Evolutionary conservation across 2,888 invertebrate species (phyloP), one percentile per base, ranked within the genome.

Genomic region (Leucophenga montana): DNA sequence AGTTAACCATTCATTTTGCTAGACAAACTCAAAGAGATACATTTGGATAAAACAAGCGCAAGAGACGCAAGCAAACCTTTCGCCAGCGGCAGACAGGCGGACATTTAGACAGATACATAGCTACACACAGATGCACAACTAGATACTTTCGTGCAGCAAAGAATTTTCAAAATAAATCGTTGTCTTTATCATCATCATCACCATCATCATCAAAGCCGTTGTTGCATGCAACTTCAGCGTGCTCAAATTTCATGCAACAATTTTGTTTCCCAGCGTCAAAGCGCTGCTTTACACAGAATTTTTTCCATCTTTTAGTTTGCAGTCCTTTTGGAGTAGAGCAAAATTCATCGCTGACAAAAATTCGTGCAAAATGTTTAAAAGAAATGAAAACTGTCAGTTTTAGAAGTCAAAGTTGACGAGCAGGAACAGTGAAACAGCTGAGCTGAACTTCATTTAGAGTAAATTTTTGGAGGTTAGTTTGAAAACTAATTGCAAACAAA

Each of bases 1-100:
- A 85, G 80, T 76, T 75, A 78, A 77, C 79, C 79, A 85, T 82
- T 78, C 77, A 77, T 80, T 82, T 75, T 46, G 71, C 48, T 27
- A 53, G 67, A 69, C 50, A 11, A 48, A 59, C 54, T 65, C 20
- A 14, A n/a, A 16, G 39, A 16, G 20, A 50, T 31, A 73, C 71
- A 72, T 68, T 66, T 69, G 68, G 53, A 70, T 18, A 44, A 65
- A 46, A 71, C 8, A 39, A 14, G 31, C 4, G 18, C 8, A 16
- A 31, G 11, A 11, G 50, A 62, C 59, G 33, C 8, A 61, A 61
- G 50, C 50, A 14, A 65, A 53, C 9, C 11, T 3, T 39, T 39
- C 3, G 39, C 39, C 39, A 27, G 64, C 69, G 54, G 64, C 50
- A 71, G 70, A 66, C 64, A 31, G 57, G 27, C n/a, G n/a, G 61